Percentiles rank a stretch among this genome's conserved stretches.
Evolutionary conservation across 30 jellyfish, hydroid and myxozoan genomes (phyloP).

Genomic region (Hydractinia symbiolongicarpus): DNA sequence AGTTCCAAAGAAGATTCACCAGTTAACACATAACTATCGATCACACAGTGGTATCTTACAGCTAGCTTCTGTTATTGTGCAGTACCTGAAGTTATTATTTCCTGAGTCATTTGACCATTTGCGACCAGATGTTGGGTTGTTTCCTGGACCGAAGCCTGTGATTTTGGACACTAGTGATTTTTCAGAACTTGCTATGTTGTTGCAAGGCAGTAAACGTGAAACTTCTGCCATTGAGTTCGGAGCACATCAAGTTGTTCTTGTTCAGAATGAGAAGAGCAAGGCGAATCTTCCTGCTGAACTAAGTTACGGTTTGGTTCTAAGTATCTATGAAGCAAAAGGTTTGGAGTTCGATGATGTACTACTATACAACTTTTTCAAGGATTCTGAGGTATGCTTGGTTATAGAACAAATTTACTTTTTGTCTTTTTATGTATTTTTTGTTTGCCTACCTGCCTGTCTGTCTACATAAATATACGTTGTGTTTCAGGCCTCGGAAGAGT

Average conservation of each 20-base stretch:
- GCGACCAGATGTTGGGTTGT: constrained; percentile 62
- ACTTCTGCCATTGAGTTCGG: constrained; percentile 87
- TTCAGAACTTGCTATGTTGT: constrained; percentile 63
- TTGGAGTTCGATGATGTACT: constrained; percentile 85
- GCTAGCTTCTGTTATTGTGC: constrained; percentile 57
- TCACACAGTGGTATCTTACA: constrained; percentile 74
- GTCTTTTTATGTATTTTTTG: too few relatives aligned
- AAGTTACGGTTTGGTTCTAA: constrained; percentile 49
- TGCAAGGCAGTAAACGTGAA: constrained; percentile 64
- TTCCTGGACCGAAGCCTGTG: constrained; percentile 92
- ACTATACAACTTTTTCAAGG: constrained; percentile 81
- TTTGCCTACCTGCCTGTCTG: too few relatives aligned
- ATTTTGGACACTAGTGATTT: constrained; percentile 57
- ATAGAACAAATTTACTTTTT: too few relatives aligned
- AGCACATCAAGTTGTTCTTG: constrained; percentile 88
- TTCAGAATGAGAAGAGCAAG: constrained; percentile 63
- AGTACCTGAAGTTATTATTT: constrained; percentile 46
- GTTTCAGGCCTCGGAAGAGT: constrained; percentile 64
- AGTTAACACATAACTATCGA: constrained; percentile 70
- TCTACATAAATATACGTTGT: too few relatives aligned
- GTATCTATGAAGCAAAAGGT: constrained; percentile 87
- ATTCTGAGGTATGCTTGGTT: constrained; percentile 56
- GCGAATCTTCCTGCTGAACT: constrained; percentile 65
- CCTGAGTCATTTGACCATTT: constrained; percentile 73
- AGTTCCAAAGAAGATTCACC: constrained; percentile 57